phyloP scores from a whole-genome alignment of 1,140 invertebrate species.

The Cydia fagiglandana region DNA sequence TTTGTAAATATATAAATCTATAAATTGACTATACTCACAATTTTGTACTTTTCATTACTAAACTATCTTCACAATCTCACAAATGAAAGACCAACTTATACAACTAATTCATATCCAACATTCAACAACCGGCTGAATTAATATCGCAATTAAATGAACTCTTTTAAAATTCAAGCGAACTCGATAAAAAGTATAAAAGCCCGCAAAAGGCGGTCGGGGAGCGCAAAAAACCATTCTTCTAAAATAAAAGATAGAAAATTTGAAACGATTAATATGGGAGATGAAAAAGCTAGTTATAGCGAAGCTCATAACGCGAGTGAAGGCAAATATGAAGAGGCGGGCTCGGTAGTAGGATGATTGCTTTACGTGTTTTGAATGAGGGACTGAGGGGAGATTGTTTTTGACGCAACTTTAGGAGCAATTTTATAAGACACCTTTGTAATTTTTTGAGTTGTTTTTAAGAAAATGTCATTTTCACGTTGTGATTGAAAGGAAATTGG shows the following conservation, averaged over 20 bases:
- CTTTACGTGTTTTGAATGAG: slow-evolving; percentile 7
- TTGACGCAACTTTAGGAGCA: slow-evolving; percentile 30
- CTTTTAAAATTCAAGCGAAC: slow-evolving; percentile 5
- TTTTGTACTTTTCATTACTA: neutral
- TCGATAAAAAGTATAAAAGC: neutral
- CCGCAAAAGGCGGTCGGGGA: slow-evolving; percentile 9
- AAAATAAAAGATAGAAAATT: slow-evolving; percentile 45
- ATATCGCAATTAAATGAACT: slow-evolving; percentile 7
- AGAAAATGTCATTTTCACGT: neutral
- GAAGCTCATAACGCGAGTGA: slow-evolving; percentile 60
- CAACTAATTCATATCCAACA: slow-evolving; percentile 4
- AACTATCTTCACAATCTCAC: neutral
- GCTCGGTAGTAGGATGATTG: slow-evolving; percentile 37
- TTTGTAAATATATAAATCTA: neutral
- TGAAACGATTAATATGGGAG: slow-evolving; percentile 67
- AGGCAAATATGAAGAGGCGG: slow-evolving; percentile 50
- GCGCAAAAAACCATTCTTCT: slow-evolving; percentile 14
- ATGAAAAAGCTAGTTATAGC: slow-evolving; percentile 53
- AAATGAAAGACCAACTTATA: neutral
- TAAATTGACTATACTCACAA: too few relatives aligned
- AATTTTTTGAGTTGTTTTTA: neutral
- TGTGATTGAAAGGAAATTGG: neutral
- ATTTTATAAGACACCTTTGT: slow-evolving; percentile 3
- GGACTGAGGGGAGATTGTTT: slow-evolving; percentile 41
- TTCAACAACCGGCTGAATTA: neutral